Evolutionary conservation across 92 coral and sea anemone species (phyloP).

Genomic region (Desmophyllum pertusum): DNA sequence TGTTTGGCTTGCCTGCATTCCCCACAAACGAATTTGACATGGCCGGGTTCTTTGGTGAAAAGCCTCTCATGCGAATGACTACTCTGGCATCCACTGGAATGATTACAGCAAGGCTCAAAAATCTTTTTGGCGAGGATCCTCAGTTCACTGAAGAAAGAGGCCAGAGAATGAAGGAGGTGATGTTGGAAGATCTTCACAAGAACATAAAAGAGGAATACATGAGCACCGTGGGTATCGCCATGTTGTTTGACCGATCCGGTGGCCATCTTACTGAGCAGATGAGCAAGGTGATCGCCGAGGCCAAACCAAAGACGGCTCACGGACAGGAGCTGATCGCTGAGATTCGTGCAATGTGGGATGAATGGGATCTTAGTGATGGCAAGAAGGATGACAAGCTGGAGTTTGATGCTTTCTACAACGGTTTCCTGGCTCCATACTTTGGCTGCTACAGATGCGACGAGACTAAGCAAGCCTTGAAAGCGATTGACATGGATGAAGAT

Average conservation of each 20-base stretch:
- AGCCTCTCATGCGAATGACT: constrained; percentile 77
- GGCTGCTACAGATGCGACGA: constrained; percentile 76
- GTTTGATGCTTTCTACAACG: constrained; percentile 75
- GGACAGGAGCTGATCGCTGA: constrained; percentile 46
- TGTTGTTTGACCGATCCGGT: constrained; percentile 79
- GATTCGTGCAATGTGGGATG: constrained; percentile 78
- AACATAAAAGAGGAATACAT: constrained; percentile 81
- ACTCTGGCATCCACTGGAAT: constrained; percentile 70
- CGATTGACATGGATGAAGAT: constrained; percentile 82
- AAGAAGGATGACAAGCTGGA: constrained; percentile 53
- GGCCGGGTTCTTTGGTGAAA: constrained; percentile 78
- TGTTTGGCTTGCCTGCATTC: constrained; percentile 62
- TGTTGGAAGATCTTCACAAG: constrained; percentile 79
- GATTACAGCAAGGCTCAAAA: constrained; percentile 62
- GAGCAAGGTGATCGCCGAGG: constrained; percentile 61
- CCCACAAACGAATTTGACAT: constrained; percentile 62
- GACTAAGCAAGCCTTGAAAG: constrained; percentile 67
- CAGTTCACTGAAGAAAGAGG: constrained; percentile 74
- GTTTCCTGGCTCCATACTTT: constrained; percentile 75
- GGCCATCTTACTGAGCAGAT: constrained; percentile 66
- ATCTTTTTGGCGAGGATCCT: constrained; percentile 68
- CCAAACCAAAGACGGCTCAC: constrained; percentile 44
- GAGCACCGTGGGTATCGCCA: constrained; percentile 73
- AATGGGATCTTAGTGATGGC: constrained; percentile 74
- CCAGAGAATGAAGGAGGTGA: constrained; percentile 72